Percentiles rank a stretch among this genome's conserved stretches.
phyloP scores from a whole-genome alignment of 2,113 vertebrate species.

The Solea senegalensis region DNA sequence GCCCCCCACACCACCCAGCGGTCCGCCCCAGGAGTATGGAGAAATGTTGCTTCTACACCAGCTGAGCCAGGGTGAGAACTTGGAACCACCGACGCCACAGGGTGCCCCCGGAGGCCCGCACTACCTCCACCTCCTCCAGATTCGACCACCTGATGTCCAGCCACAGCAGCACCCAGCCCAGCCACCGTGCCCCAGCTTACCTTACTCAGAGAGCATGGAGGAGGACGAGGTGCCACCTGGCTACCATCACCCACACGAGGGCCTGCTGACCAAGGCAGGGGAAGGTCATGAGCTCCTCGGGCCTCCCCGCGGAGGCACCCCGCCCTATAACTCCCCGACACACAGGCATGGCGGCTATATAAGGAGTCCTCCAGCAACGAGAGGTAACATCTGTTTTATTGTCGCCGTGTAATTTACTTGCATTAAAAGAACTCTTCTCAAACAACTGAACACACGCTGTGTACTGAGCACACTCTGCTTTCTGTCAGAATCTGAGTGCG shows the following conservation, averaged over 20 bases:
- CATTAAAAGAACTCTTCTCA: neutral
- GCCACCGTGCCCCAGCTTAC: conserved; percentile 72
- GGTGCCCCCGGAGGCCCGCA: conserved; percentile 79
- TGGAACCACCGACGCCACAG: conserved; percentile 78
- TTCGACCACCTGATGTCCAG: conserved; percentile 82
- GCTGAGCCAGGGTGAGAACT: conserved; percentile 87
- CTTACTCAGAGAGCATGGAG: conserved; percentile 98
- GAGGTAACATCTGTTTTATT: conserved; percentile 83
- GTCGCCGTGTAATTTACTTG: neutral
- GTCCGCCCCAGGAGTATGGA: conserved; percentile 83
- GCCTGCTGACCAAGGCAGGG: conserved; percentile 86
- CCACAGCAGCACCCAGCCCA: conserved; percentile 69
- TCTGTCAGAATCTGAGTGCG: conserved; percentile 78
- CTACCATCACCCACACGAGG: conserved; percentile 83
- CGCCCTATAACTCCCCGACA: conserved; percentile 84
- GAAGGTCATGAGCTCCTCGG: conserved; percentile 88
- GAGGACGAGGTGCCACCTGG: conserved; percentile 87
- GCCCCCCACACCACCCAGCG: conserved; percentile 61
- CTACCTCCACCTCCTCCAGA: conserved; percentile 94
- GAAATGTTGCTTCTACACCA: conserved; percentile 90
- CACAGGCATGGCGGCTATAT: conserved; percentile 83
- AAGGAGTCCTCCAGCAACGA: conserved; percentile 57
- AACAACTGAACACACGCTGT: neutral
- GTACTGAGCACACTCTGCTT: neutral
- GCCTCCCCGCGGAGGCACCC: conserved; percentile 81